phyloP scores from a whole-genome alignment of 2,797 vertebrate genomes.

The Poecilia wingei region DNA sequence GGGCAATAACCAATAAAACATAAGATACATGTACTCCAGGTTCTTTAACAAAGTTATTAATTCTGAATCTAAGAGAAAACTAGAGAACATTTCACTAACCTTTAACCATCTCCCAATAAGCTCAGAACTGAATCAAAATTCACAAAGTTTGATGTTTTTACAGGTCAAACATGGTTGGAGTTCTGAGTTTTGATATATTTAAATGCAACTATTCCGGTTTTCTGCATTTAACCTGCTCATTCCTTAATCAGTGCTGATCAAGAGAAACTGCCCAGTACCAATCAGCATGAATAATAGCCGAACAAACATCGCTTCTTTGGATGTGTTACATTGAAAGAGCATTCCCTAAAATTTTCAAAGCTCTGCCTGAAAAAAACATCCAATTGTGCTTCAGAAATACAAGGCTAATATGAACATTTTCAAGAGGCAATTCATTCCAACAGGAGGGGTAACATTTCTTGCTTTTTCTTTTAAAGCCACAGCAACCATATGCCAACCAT shows the following conservation, averaged over 20 bases:
- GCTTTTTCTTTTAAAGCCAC: background rate
- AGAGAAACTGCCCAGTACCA: background rate
- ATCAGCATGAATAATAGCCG: background rate
- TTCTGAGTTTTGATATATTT: background rate
- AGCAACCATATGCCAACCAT: background rate
- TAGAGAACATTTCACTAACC: background rate
- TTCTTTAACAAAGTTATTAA: background rate
- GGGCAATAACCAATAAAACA: background rate
- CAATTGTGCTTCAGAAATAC: background rate
- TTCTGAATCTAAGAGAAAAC: background rate
- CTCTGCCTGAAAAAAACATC: background rate
- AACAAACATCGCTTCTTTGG: background rate
- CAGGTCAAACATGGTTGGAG: background rate
- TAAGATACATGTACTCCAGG: background rate
- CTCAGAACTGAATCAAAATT: background rate
- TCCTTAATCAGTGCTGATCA: background rate
- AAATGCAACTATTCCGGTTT: background rate
- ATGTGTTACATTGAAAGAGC: background rate
- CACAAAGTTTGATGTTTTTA: background rate
- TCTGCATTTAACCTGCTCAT: background rate
- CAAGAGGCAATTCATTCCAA: background rate
- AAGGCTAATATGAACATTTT: background rate
- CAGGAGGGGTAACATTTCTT: background rate
- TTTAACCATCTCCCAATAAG: background rate
- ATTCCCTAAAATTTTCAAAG: background rate